A percentile compares a stretch with the other conserved stretches of the same genome.
Conservation (phyloP, 2,113 vertebrate species). For the Erythrolamprus reginae region DNA sequence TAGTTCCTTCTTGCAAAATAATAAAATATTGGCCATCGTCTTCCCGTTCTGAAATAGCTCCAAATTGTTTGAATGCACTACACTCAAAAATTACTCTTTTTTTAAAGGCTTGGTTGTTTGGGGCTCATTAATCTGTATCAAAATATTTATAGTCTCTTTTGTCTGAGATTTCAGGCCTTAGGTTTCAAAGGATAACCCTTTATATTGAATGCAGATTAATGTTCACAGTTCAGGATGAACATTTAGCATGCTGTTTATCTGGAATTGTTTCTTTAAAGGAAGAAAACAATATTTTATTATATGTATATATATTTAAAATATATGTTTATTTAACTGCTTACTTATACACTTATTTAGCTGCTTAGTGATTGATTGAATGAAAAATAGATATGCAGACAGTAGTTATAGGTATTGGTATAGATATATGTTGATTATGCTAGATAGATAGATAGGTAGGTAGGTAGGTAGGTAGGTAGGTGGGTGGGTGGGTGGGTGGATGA, state of each 20-base stretch:
- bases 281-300: background rate
- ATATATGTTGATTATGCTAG: too few species aligned
- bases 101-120: background rate
- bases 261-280: background rate
- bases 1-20: background rate
- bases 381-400: too few species aligned
- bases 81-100: background rate
- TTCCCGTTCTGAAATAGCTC: background rate
- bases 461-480: too few species aligned
- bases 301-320: background rate
- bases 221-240: background rate
- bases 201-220: background rate
- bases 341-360: too few species aligned
- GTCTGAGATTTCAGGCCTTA: background rate
- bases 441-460: too few species aligned
- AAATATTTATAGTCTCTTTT: background rate
- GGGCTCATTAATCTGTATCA: background rate
- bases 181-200: background rate
- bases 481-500: too few species aligned
- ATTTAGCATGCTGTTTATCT: background rate
- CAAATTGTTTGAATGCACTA: background rate
- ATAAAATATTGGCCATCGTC: background rate
- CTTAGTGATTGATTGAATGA: too few species aligned
- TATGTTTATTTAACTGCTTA: background rate
- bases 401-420: too few species aligned